Evolutionary conservation across 2,797 vertebrate species (phyloP), one percentile per base, ranked within the genome.

Genomic region (Erethizon dorsatum): DNA sequence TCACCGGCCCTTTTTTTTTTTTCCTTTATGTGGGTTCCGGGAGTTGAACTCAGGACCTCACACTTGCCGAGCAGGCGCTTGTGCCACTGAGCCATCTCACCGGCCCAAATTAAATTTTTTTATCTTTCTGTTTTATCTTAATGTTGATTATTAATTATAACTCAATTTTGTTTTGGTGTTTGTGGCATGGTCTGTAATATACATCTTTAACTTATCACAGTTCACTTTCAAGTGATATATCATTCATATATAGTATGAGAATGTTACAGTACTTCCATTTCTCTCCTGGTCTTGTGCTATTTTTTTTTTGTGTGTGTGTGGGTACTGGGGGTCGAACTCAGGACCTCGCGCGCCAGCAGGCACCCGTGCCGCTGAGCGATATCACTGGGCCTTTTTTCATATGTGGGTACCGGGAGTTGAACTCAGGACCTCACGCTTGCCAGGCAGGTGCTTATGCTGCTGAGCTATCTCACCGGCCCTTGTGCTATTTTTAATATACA

Each of bases 41-140:
- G 37, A 41, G 37, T 41, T 41, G 37, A 41, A 41, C 37, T 41
- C 37, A 41, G 37, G 37, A 41, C 37, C 37, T 41, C 2, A 41
- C 37, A 41, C 37, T 41, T 41, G 37, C 37, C 37, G 37, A 41
- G 37, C 37, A 41, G 37, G 37, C 37, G 37, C 37, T 41, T 41
- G 37, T 41, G 37, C 37, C 37, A 41, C 37, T 41, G 37, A 41
- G 37, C 37, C 37, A 41, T 41, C 37, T 41, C 37, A 41, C 37
- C 37, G 37, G 37, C 37, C 2, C 37, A 41, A 41, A 41, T 41
- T 41, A 41, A 83, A 71, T 90, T 22, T 78, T 87, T 95, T 88
- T 80, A 63, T 86, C 37, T 54, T 95, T 91, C 83, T 73, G 14
- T 94, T 86, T 97, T 92, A 45, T 67, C 18, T 93, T 65, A 79